These are phyloP conservation scores for Oriolus oriolus DNA, from an alignment of 2,113 vertebrate species.

Conservation along the genomic window DNA sequence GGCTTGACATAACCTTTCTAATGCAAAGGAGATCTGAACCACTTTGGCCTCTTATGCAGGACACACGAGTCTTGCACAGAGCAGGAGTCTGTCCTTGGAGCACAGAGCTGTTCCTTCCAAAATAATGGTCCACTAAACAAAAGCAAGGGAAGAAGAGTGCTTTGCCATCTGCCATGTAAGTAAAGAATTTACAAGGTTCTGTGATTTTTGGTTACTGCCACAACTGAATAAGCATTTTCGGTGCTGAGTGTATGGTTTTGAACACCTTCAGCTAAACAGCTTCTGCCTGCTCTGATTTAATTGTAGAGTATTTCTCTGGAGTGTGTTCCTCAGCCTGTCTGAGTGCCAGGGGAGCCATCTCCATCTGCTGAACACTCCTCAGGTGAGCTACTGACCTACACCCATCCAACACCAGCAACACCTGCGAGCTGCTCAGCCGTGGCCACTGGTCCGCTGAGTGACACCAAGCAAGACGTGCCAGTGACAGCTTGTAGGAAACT, in stretches of 20 bases:
- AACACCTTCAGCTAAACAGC: background rate
- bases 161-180: background rate
- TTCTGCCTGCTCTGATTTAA: background rate
- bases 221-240: background rate
- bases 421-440: background rate
- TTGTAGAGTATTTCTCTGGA: background rate
- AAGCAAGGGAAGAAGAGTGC: background rate
- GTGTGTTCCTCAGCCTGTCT: background rate
- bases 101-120: background rate
- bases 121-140: background rate
- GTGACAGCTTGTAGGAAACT: background rate
- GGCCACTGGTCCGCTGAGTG: background rate
- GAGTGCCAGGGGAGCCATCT: background rate
- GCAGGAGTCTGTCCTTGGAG: background rate
- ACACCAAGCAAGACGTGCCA: background rate
- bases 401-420: background rate
- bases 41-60: background rate
- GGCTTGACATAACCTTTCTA: background rate
- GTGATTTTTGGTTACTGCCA: background rate
- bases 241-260: background rate
- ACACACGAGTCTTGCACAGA: rapidly evolving
- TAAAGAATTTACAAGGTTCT: background rate
- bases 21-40: background rate
- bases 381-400: background rate
- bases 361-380: background rate